Percentiles rank a stretch among this genome's conserved stretches.
Evolutionary conservation across 2,888 invertebrate genomes (phyloP).

Genomic region (Eilema depressum): DNA sequence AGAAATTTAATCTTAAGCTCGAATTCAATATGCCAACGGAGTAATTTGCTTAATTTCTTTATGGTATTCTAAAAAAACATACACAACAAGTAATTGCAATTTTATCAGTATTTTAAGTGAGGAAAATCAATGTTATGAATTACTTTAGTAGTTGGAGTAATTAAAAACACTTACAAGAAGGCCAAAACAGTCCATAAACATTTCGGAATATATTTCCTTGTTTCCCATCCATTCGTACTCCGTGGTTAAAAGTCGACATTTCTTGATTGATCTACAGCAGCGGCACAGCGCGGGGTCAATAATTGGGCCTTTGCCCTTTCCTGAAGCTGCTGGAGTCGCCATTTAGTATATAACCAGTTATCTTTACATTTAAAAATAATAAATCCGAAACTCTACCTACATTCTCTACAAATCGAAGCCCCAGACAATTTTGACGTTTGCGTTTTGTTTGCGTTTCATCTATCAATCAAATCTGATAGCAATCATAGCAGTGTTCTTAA

Average conservation of each 20-base stretch:
- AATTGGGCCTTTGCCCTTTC: slow-evolving; percentile 69
- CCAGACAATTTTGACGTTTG: slow-evolving; percentile 1
- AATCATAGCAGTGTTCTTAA: no score
- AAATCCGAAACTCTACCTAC: slow-evolving; percentile 16
- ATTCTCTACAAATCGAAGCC: slow-evolving; percentile 11
- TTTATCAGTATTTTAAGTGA: background rate
- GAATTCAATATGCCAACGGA: background rate
- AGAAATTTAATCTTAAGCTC: background rate
- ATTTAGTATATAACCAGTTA: slow-evolving; percentile 49
- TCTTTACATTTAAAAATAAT: slow-evolving; percentile 42
- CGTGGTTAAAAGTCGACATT: slow-evolving; percentile 73
- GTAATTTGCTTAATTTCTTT: background rate
- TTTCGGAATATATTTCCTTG: slow-evolving; percentile 79
- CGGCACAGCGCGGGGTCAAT: slow-evolving; percentile 77
- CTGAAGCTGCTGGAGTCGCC: slow-evolving; percentile 47
- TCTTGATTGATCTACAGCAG: slow-evolving; percentile 79
- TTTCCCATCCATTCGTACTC: slow-evolving; percentile 76
- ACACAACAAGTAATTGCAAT: background rate
- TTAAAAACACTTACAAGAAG: slow-evolving; percentile 68
- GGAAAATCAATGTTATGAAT: background rate
- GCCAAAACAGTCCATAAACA: slow-evolving; percentile 82
- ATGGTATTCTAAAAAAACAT: background rate
- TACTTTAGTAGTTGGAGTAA: background rate
- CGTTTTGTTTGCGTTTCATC: no score
- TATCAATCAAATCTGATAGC: no score